phyloP scores from a whole-genome alignment of 2,797 vertebrate species.

The Chlorospingus semifuscus region DNA sequence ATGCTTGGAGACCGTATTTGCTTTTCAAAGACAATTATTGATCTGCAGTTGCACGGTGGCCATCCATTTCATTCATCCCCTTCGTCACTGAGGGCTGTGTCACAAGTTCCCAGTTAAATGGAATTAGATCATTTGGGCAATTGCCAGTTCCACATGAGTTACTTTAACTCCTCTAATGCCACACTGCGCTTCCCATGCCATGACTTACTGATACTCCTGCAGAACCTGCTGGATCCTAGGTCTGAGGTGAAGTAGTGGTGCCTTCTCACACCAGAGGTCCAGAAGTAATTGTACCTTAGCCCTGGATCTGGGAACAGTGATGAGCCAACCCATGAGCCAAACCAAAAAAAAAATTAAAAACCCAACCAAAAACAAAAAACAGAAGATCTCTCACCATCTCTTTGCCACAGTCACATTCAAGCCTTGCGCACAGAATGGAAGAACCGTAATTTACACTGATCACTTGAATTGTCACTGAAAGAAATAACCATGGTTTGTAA shows the following conservation, averaged over 20 bases:
- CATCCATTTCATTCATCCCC: neutral
- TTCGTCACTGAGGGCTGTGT: neutral
- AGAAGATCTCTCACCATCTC: accelerated
- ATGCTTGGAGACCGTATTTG: neutral
- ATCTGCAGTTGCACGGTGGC: neutral
- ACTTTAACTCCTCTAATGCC: neutral
- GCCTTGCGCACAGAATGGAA: neutral
- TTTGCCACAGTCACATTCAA: neutral
- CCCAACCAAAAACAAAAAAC: neutral
- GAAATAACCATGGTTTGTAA: neutral
- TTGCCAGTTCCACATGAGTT: neutral
- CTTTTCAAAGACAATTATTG: neutral
- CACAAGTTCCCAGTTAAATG: neutral
- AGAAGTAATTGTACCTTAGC: neutral
- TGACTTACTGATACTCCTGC: neutral
- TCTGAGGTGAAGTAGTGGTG: neutral
- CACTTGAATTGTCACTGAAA: neutral
- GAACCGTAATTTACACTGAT: neutral
- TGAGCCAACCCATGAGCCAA: neutral
- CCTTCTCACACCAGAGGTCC: neutral
- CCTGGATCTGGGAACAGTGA: neutral
- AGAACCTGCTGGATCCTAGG: neutral
- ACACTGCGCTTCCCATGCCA: neutral
- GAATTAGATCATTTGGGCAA: neutral
- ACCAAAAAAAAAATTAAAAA: neutral